These are phyloP conservation scores for Lumbricus terrestris DNA, from an alignment of 2,888 invertebrate genomes.

Conservation along the genomic window DNA sequence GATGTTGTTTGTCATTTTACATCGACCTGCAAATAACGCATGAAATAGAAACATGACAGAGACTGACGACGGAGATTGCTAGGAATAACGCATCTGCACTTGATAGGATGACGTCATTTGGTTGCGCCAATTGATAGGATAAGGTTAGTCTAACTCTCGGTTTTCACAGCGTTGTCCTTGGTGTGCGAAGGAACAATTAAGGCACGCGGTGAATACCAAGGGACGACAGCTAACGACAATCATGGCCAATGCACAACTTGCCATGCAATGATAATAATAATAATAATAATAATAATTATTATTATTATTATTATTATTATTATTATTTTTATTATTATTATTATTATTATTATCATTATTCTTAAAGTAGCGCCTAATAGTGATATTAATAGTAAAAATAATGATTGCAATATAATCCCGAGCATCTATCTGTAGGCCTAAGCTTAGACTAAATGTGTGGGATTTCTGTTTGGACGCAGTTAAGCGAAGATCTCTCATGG, in stretches of 20 bases:
- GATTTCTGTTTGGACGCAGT: too few relatives aligned
- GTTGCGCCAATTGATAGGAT: neutral
- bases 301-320: neutral
- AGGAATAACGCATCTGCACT: too few relatives aligned
- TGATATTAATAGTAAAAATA: neutral
- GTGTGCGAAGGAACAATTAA: neutral
- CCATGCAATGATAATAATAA: neutral
- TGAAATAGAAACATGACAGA: neutral
- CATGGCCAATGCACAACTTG: neutral
- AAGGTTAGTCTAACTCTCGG: slow-evolving; percentile 9
- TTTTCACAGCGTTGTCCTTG: slow-evolving; percentile 18
- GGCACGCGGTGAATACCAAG: slow-evolving; percentile 18
- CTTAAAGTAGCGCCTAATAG: neutral
- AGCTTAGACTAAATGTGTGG: too few relatives aligned
- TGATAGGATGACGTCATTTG: too few relatives aligned
- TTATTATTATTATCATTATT: neutral
- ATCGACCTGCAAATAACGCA: neutral
- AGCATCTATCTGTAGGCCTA: too few relatives aligned
- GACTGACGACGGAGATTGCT: too few relatives aligned
- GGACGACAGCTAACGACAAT: neutral
- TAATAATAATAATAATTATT: neutral
- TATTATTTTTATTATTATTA: neutral
- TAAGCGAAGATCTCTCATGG: too few relatives aligned
- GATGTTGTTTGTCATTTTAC: neutral
- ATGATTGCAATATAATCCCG: too few relatives aligned